Percentiles rank a stretch among this genome's conserved stretches.
These are phyloP conservation scores for Acleris holmiana DNA, from an alignment of 2,888 invertebrate genomes.

Conservation along the genomic window DNA sequence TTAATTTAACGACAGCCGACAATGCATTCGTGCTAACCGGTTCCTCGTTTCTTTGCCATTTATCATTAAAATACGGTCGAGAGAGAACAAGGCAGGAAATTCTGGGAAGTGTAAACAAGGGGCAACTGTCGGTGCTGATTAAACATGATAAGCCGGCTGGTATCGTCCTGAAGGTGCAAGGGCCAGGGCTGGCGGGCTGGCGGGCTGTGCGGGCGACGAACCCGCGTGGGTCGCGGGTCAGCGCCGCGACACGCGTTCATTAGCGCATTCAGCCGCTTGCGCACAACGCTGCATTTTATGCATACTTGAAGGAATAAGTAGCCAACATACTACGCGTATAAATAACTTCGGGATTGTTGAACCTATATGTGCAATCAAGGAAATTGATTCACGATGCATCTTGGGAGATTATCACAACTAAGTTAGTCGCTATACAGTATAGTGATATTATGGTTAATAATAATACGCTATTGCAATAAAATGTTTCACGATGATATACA, in stretches of 20 bases:
- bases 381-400: too few relatives aligned
- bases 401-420: too few relatives aligned
- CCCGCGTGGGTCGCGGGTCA: slow-evolving; percentile 83
- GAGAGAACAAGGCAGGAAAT: slow-evolving; percentile 30
- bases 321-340: slow-evolving; percentile 8
- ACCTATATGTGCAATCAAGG: not conserved
- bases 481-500: too few relatives aligned
- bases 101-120: slow-evolving; percentile 59
- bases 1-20: not conserved
- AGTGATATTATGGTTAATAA: too few relatives aligned
- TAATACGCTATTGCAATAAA: too few relatives aligned
- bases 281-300: slow-evolving; percentile 48
- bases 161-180: slow-evolving; percentile 55
- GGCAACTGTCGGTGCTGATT: slow-evolving; percentile 55
- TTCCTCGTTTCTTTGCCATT: slow-evolving; percentile 32
- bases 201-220: slow-evolving; percentile 68
- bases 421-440: too few relatives aligned
- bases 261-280: slow-evolving; percentile 68
- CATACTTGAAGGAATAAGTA: slow-evolving; percentile 24
- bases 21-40: slow-evolving; percentile 11
- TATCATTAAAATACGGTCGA: slow-evolving; percentile 32
- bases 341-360: slow-evolving; percentile 25
- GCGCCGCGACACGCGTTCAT: slow-evolving; percentile 75
- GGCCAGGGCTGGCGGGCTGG: slow-evolving; percentile 43
- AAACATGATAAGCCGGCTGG: slow-evolving; percentile 65